Evolutionary conservation across 2,797 vertebrate genomes (phyloP), one percentile per base, ranked within the genome.

Genomic region (Falco rusticolus): DNA sequence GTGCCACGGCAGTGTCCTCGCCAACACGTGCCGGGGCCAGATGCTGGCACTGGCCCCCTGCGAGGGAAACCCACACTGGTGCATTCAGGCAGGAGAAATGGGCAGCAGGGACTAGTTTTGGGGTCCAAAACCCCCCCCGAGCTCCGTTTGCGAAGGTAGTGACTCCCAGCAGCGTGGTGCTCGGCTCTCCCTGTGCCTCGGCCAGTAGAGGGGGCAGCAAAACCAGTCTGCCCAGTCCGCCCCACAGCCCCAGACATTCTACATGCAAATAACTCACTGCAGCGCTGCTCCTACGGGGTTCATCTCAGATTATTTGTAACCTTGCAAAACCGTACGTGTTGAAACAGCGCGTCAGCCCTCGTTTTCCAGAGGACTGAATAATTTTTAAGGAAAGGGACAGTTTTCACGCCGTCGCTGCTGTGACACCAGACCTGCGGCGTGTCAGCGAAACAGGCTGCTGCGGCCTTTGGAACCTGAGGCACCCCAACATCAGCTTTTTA

Each of bases 241-340:
- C 57, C 83, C 65, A 19, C 19, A 8, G 48, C 63, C 39, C 24
- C 57, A 39, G 41, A 22, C 10, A 5, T 24, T 47, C 39, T 10
- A 7, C 39, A 16, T 10, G 22, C 39, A 34, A 50, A 28, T 5
- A 17, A 7, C 41, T 34, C 34, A 4, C 31, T 6, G 54, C 68
- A 69, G 68, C 11, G 0, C 33, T 7, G 3, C 48, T 26, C 5
- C 0, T 25, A 4, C 9, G 1, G 8, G 22, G 20, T 11, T 25
- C 10, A 24, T 37, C 72, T 28, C 61, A 18, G 17, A 21, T 14
- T 19, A 16, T 10, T 13, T 7, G 37, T 25, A 22, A 34, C 65
- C 51, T 29, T 34, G 33, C 47, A 66, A 33, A 78, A 37, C 0
- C 4, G 29, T 5, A 8, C 5, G 0, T 7, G 24, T 11, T 13